These are phyloP conservation scores for Raja brachyura DNA, from an alignment of 2,113 vertebrate species.

Conservation along the genomic window DNA sequence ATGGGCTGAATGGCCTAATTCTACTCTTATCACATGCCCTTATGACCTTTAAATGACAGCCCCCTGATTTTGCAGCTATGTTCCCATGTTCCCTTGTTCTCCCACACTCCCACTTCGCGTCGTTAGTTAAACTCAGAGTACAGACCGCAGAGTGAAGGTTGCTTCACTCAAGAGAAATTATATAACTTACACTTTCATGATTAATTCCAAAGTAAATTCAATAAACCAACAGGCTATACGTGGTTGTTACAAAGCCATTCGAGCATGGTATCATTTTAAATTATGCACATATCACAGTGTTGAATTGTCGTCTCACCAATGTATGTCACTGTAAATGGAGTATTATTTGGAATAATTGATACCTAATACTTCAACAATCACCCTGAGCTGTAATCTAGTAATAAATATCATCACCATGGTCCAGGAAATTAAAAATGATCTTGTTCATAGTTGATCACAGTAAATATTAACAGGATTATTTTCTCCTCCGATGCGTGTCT, in stretches of 20 bases:
- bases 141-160: not conserved
- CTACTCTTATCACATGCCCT: too few relatives aligned
- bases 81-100: too few relatives aligned
- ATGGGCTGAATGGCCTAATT: too few relatives aligned
- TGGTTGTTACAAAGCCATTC: not conserved
- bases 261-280: not conserved
- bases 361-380: not conserved
- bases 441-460: not conserved
- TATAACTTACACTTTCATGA: not conserved
- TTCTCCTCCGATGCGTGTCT: not conserved
- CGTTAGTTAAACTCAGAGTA: not conserved
- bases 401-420: not conserved
- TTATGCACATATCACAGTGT: not conserved
- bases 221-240: not conserved
- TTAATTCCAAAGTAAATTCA: not conserved
- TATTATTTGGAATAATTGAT: not conserved
- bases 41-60: too few relatives aligned
- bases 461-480: not conserved
- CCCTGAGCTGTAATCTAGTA: not conserved
- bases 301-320: not conserved
- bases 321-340: not conserved
- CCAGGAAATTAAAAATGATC: not conserved
- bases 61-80: too few relatives aligned
- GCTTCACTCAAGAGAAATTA: not conserved
- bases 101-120: too few relatives aligned